These are phyloP conservation scores for Chlamydotis undulata DNA, from an alignment of 2,113 vertebrate genomes.

Conservation along the genomic window DNA sequence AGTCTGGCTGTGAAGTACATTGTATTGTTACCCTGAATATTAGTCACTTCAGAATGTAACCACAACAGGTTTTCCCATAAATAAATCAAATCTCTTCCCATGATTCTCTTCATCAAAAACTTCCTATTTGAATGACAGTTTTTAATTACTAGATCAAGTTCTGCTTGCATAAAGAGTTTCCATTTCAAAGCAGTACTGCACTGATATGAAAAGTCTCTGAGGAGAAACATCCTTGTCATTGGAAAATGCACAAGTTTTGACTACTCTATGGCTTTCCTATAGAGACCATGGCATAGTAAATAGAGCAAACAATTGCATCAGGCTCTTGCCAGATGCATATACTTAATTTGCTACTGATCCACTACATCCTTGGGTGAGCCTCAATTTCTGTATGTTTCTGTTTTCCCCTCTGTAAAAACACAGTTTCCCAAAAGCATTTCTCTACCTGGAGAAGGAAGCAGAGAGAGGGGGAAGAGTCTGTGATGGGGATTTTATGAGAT, in stretches of 20 bases:
- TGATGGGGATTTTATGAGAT: background rate
- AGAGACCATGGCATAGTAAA: background rate
- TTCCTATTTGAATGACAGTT: conserved; percentile 56
- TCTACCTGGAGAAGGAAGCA: background rate
- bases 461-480: background rate
- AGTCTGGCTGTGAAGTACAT: conserved; percentile 3
- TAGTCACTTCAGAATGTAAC: conserved; percentile 46
- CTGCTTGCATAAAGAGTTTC: conserved; percentile 52
- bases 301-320: background rate
- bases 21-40: conserved; percentile 4
- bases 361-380: background rate
- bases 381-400: background rate
- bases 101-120: conserved; percentile 47
- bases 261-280: conserved; percentile 1
- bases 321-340: background rate
- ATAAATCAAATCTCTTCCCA: conserved; percentile 56
- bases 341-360: background rate
- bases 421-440: background rate
- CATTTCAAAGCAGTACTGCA: conserved; percentile 48
- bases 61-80: conserved; percentile 55
- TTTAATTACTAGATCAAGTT: conserved; percentile 61
- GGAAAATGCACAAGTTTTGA: conserved; percentile 21
- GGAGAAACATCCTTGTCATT: background rate
- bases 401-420: background rate
- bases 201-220: conserved; percentile 40